phyloP scores from a whole-genome alignment of 2,797 vertebrate genomes.

The Molothrus ater region DNA sequence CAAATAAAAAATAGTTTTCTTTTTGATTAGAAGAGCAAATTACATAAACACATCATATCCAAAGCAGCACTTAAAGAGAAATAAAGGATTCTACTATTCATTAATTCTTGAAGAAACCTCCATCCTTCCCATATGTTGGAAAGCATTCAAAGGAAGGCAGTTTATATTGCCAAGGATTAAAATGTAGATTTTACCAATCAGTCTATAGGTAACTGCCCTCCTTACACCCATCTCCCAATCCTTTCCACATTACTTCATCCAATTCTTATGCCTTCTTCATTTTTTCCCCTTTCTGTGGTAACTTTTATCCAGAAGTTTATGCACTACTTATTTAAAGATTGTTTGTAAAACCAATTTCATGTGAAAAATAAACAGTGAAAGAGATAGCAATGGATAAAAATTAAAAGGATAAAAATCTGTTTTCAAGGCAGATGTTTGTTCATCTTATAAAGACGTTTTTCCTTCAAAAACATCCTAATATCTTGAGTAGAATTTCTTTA shows the following conservation, averaged over 20 bases:
- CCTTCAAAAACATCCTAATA: background rate
- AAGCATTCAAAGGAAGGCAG: background rate
- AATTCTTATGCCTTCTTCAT: background rate
- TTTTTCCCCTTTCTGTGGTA: background rate
- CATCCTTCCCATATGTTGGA: background rate
- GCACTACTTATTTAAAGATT: background rate
- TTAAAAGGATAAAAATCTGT: background rate
- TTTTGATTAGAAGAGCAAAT: background rate
- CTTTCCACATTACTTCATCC: background rate
- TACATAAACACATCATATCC: background rate
- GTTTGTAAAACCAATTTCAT: background rate
- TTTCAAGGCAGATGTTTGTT: background rate
- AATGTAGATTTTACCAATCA: background rate
- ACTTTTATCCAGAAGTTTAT: background rate
- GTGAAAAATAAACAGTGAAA: background rate
- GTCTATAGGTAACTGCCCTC: background rate
- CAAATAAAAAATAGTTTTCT: background rate
- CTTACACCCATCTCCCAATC: background rate
- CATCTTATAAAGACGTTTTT: background rate
- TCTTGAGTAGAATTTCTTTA: background rate
- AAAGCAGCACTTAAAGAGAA: background rate
- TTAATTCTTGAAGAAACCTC: background rate
- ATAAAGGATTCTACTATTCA: background rate
- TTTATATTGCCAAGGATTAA: background rate
- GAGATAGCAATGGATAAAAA: background rate